Evolutionary conservation across 30 jellyfish, hydroid and myxozoan species (phyloP).

Genomic region (Aurelia aurita): DNA sequence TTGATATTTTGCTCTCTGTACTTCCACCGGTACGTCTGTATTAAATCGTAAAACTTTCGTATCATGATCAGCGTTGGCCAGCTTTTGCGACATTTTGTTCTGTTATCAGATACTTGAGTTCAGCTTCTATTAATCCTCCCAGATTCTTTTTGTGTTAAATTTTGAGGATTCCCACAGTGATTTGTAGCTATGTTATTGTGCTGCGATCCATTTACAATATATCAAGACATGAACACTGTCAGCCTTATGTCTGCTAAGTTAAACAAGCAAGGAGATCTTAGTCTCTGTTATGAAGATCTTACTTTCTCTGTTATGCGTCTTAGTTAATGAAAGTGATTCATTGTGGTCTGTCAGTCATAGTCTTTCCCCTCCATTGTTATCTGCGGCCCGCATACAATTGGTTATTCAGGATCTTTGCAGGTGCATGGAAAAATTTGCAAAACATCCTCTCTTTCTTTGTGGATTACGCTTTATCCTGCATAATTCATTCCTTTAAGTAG

Average conservation of each 20-base stretch:
- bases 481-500: neutral
- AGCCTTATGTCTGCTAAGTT: conserved; percentile 1
- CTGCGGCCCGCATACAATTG: conserved; percentile 49
- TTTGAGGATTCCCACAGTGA: no score
- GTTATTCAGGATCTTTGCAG: conserved; percentile 45
- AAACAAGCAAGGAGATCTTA: neutral
- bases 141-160: no score
- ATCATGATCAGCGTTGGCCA: conserved; percentile 27
- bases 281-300: neutral
- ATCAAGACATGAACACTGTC: no score
- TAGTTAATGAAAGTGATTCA: conserved; percentile 23
- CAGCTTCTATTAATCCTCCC: no score
- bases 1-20: conserved; percentile 77
- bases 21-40: conserved; percentile 68
- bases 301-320: neutral
- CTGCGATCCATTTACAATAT: no score
- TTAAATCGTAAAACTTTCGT: conserved; percentile 76
- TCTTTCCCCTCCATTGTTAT: conserved; percentile 15
- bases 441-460: conserved; percentile 1
- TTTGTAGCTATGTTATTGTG: no score
- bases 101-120: no score
- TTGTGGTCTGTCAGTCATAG: conserved; percentile 45
- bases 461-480: neutral
- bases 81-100: neutral
- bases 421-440: conserved; percentile 23